Evolutionary conservation across 2,113 vertebrate species (phyloP).

Genomic region (Lasiurus cinereus): DNA sequence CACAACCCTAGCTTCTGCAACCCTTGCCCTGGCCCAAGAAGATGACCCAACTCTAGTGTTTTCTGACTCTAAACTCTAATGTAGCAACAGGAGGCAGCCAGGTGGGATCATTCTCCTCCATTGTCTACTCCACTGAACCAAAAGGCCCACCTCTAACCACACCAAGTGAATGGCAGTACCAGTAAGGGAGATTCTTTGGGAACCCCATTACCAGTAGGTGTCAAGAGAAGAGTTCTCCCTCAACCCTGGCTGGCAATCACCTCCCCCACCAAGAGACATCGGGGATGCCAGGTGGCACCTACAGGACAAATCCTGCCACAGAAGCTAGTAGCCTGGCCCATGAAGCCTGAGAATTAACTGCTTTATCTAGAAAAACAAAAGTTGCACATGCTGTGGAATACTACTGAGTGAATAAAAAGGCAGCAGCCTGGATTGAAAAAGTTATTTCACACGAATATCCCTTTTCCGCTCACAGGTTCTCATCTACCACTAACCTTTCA

Average conservation of each 20-base stretch:
- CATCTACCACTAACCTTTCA: neutral
- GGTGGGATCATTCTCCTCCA: neutral
- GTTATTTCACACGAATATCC: rapidly evolving
- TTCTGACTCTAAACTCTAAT: neutral
- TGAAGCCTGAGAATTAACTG: neutral
- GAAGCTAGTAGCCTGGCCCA: neutral
- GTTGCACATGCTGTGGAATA: neutral
- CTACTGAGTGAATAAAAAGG: neutral
- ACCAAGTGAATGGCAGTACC: neutral
- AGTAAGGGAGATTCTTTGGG: neutral
- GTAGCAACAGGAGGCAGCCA: neutral
- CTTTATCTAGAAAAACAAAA: neutral
- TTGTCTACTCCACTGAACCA: rapidly evolving
- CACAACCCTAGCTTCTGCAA: rapidly evolving
- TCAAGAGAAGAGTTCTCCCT: neutral
- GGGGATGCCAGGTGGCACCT: neutral
- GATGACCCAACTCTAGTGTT: neutral
- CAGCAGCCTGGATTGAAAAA: neutral
- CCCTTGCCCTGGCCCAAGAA: neutral
- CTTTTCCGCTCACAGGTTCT: neutral
- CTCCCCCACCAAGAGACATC: neutral
- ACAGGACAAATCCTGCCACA: neutral
- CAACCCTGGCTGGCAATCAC: rapidly evolving
- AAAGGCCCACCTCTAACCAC: neutral
- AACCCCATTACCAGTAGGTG: too few species aligned